Evolutionary conservation across 2,113 vertebrate species (phyloP).

Genomic region (Bubo blakistoni): DNA sequence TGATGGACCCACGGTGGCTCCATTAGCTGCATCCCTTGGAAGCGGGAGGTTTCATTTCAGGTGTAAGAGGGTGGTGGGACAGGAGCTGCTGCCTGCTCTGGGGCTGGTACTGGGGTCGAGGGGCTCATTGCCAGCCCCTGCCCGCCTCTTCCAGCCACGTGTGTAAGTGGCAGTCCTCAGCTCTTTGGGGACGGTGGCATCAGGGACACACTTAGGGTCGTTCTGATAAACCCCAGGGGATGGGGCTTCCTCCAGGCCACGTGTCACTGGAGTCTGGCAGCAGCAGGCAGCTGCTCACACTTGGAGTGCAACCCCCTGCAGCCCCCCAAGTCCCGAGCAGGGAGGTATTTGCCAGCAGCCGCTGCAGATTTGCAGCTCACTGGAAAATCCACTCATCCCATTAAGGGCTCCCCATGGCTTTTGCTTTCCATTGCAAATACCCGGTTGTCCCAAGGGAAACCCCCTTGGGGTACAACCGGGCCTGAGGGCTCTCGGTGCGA

Average conservation of each 20-base stretch:
- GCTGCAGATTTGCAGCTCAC: slow-evolving; percentile 16
- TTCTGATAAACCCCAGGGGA: background rate
- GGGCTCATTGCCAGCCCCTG: background rate
- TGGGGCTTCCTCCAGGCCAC: accelerated
- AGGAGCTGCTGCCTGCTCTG: background rate
- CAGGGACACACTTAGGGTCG: background rate
- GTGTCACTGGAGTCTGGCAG: background rate
- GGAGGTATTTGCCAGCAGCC: background rate
- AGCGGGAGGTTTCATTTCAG: background rate
- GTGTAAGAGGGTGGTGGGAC: background rate
- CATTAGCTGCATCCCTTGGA: background rate
- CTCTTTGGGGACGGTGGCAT: background rate
- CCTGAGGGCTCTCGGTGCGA: background rate
- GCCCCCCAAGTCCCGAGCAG: accelerated
- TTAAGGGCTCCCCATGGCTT: slow-evolving; percentile 28
- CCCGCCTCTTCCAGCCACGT: background rate
- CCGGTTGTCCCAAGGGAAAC: background rate
- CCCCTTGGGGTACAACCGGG: background rate
- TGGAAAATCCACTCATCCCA: slow-evolving; percentile 61
- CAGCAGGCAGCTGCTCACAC: too few relatives aligned
- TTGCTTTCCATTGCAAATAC: slow-evolving; percentile 31
- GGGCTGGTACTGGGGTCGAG: background rate
- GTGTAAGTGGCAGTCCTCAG: background rate
- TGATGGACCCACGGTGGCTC: background rate
- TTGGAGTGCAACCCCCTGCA: accelerated